These are phyloP conservation scores for Drosophila cardini DNA, from an alignment of 1,140 invertebrate species.

Conservation along the genomic window DNA sequence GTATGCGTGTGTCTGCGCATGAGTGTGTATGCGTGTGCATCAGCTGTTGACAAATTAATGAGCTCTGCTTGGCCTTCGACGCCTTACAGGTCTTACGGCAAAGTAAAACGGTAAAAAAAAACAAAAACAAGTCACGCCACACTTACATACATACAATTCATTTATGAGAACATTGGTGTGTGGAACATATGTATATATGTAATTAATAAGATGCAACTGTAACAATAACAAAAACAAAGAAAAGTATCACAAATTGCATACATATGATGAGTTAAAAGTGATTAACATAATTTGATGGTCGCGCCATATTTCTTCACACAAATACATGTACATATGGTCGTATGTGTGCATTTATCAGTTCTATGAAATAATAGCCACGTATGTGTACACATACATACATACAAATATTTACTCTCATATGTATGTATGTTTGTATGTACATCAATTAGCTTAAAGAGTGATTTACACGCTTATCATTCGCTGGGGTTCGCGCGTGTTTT, in stretches of 20 bases:
- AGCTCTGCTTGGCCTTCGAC: conserved; percentile 42
- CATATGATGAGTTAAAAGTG: conserved; percentile 37
- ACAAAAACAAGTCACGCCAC: conserved; percentile 34
- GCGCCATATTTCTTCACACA: conserved; percentile 33
- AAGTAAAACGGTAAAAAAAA: conserved; percentile 58
- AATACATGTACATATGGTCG: neutral
- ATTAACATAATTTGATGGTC: conserved; percentile 67
- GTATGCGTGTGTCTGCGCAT: conserved; percentile 7
- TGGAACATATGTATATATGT: conserved; percentile 4
- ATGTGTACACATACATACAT: conserved; percentile 18
- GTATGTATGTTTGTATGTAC: conserved; percentile 16
- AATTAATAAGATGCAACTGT: conserved; percentile 42
- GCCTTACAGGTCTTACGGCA: conserved; percentile 31
- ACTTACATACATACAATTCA: conserved; percentile 20
- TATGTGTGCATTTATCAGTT: conserved; percentile 8
- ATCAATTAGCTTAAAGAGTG: conserved; percentile 59
- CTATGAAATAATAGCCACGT: conserved; percentile 6
- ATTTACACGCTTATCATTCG: conserved; percentile 68
- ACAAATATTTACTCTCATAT: conserved; percentile 5
- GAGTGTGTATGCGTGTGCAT: conserved; percentile 29
- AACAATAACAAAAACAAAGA: conserved; percentile 29
- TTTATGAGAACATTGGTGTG: conserved; percentile 10
- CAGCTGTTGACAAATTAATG: conserved; percentile 48
- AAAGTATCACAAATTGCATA: conserved; percentile 26
- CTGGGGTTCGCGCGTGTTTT: conserved; percentile 66